Evolutionary conservation across 2,888 invertebrate species (phyloP), one percentile per base, ranked within the genome.

Genomic region (Oscheius sp.): DNA sequence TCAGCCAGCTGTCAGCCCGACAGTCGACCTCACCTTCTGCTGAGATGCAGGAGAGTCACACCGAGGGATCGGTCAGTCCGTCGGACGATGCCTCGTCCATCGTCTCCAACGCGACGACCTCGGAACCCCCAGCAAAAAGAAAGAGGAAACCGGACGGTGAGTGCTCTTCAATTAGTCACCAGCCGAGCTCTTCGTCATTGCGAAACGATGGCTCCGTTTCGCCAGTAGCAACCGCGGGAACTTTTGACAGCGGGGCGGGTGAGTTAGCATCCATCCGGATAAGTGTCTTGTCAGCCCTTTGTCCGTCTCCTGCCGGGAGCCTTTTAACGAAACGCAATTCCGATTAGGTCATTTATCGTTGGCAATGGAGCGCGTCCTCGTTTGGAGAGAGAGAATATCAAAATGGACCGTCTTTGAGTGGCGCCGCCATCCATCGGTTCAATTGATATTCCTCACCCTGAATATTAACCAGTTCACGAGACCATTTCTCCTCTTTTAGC

Each of bases 121-220:
- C 21, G 9, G 59, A 43, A 16, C 56, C 59, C 16, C 46, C 68
- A 13, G 69, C 55, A 29, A 73, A 73, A 46, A 68, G 73, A 29
- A 73, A 73, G 53, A 43, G 73, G 23, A 73, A 73, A 23, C 73
- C 73, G 5, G 73, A 73, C 46, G 73, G 73, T 73, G 27, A 49
- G 73, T 73, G 13, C 9, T 3, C 35, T 9, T 35, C 27, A 21
- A 27, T 25, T 29, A 63, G 63, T 63, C 43, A 43, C 35, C 9
- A 35, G 5, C 35, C 35, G 35, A 35, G 35, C 35, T 35, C 35
- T 35, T 58, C 58, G 12, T 16, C 16, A 46, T 52, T 66, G 49
- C 66, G 66, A 66, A 66, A 52, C 25, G 21, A 49, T 58, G 35
- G 35, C 58, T 58, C 58, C 27, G 25, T 58, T 55, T 58, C 27